Conservation (phyloP, 2,797 vertebrate genomes). For the Myiothlypis chrysogaster region DNA sequence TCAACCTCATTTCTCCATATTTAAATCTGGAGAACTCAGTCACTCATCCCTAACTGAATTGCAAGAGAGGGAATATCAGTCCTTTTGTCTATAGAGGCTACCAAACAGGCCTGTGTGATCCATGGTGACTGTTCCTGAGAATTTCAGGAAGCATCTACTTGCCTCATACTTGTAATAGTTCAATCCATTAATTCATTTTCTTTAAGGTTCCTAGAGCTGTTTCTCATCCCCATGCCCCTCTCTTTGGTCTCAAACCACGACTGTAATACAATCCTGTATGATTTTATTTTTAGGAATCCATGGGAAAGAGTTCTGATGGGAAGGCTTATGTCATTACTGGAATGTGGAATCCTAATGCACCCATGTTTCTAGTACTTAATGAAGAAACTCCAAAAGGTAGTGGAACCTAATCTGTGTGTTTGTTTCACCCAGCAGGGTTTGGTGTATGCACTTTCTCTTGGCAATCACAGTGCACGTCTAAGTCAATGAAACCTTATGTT, state of each 20-base stretch:
- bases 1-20: neutral
- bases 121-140: neutral
- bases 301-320: conserved; percentile 93
- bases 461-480: neutral
- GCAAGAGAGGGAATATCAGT: neutral
- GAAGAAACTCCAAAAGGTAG: conserved; percentile 98
- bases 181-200: neutral
- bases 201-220: neutral
- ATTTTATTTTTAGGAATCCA: conserved; percentile 84
- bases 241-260: neutral
- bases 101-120: neutral
- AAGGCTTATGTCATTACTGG: conserved; percentile 94
- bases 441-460: neutral
- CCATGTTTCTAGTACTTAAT: conserved; percentile 89
- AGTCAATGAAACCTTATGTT: neutral
- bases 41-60: neutral
- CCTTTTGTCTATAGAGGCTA: neutral
- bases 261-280: neutral
- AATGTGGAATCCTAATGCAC: conserved; percentile 91
- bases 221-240: neutral
- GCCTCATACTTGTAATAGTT: neutral
- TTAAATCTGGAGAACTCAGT: neutral
- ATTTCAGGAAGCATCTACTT: neutral
- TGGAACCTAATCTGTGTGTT: neutral
- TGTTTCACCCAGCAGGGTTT: neutral